phyloP scores from a whole-genome alignment of 2,888 invertebrate genomes.

The Arrhopalites spinosus region DNA sequence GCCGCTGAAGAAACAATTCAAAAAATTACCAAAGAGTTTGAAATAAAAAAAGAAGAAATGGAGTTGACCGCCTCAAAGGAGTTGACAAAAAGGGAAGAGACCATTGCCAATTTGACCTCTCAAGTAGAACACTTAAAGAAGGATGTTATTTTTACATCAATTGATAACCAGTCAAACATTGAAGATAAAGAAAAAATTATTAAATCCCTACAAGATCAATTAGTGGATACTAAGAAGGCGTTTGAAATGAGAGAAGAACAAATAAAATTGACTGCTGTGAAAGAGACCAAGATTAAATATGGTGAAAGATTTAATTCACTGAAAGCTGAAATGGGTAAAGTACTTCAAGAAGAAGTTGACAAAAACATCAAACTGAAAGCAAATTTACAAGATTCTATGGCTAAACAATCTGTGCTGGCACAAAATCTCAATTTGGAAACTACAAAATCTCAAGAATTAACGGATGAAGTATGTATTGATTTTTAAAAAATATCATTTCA shows the following conservation, averaged over 20 bases:
- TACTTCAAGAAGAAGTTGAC: constrained; percentile 4
- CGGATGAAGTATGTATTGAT: constrained; percentile 24
- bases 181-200: background rate
- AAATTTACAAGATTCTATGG: background rate
- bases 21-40: no score
- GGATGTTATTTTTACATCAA: no score
- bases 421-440: background rate
- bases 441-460: background rate
- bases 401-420: background rate
- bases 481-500: background rate
- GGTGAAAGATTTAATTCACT: background rate
- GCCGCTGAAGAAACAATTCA: no score
- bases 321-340: background rate
- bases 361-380: constrained; percentile 7
- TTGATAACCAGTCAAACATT: no score
- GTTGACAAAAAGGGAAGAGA: no score
- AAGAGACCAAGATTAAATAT: constrained; percentile 14
- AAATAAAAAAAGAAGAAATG: background rate
- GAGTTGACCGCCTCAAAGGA: no score
- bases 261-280: background rate
- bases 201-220: background rate
- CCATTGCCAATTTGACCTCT: no score
- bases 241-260: background rate
- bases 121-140: no score
- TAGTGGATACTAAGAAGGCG: background rate